Base-by-base conservation (phyloP, 2,888 invertebrate species). In the Melipona beecheii region DNA sequence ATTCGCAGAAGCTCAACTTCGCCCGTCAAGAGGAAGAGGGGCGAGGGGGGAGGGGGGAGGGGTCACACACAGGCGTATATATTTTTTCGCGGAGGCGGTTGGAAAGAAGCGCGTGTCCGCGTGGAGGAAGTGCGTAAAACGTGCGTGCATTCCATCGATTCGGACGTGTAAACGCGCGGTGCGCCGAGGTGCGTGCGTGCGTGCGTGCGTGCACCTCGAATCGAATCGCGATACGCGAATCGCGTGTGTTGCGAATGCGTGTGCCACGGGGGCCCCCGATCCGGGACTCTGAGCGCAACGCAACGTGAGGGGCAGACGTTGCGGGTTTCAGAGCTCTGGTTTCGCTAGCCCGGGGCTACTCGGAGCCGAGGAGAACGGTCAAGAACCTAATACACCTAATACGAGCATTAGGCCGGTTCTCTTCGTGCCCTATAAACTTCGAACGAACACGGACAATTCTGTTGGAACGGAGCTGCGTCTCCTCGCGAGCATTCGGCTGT, bases 321-420 rank as follows among this genome's bases (percentile, higher is more conserved):
- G 24, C 49, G 75, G 77, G 72, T 60, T 56, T n/a, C 81, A 79
- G 90, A 90, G 90, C 92, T 92, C 91, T 92, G 91, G 92, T 92
- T 91, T 91, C 89, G 88, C 87, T 86, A 89, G 92, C 90, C 91
- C 88, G 86, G 87, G 90, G 92, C 90, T 84, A 87, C 86, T 73
- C 69, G 56, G 80, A 83, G 83, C 78, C 86, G 81, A 71, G 78
- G 86, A 84, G 89, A 91, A 89, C 89, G 90, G 90, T 89, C 90
- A 91, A 91, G 90, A 91, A 91, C 90, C 90, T 87, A 90, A 90
- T 88, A 87, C 85, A 84, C 86, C 84, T 87, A 86, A 89, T 87
- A 76, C 86, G 43, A 75, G 89, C 84, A 89, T 89, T 88, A 89
- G 83, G 85, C 83, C 73, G 72, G 78, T 56, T 85, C 71, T 81